A percentile compares a stretch with the other conserved stretches of the same genome.
phyloP scores from a whole-genome alignment of 2,888 invertebrate species.

The Lissonota sp. region DNA sequence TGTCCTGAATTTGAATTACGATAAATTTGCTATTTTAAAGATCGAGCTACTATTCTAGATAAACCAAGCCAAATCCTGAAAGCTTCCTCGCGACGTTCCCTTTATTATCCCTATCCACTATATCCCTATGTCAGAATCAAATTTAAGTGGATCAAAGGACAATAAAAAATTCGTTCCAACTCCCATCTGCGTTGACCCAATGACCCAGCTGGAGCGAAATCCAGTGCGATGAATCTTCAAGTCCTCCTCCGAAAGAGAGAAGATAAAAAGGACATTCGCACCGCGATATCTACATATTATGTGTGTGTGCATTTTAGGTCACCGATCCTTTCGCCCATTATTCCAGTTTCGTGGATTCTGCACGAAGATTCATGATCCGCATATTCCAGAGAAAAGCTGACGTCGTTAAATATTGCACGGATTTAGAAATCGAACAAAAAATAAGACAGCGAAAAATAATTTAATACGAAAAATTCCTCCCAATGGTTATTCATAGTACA shows the following conservation, averaged over 20 bases:
- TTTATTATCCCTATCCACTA: too few relatives aligned
- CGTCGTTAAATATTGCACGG: slow-evolving; percentile 32
- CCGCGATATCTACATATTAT: neutral
- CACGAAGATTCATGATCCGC: slow-evolving; percentile 21
- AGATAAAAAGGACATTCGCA: slow-evolving; percentile 51
- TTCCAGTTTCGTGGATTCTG: slow-evolving; percentile 25
- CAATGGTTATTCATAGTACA: too few relatives aligned
- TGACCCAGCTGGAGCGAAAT: slow-evolving; percentile 39
- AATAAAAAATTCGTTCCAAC: neutral
- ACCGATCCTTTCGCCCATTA: slow-evolving; percentile 40
- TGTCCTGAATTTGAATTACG: too few relatives aligned
- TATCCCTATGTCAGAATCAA: neutral
- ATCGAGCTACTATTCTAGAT: too few relatives aligned
- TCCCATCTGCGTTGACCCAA: slow-evolving; percentile 26
- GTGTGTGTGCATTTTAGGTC: slow-evolving; percentile 27
- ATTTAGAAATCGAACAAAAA: neutral
- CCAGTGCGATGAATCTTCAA: slow-evolving; percentile 48
- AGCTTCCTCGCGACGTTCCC: too few relatives aligned
- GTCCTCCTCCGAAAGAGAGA: slow-evolving; percentile 1
- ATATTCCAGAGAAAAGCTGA: slow-evolving; percentile 33
- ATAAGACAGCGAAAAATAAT: neutral
- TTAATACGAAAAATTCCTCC: too few relatives aligned
- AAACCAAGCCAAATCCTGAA: too few relatives aligned
- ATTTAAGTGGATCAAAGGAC: neutral
- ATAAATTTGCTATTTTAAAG: too few relatives aligned